Base-by-base conservation (phyloP, 1,140 invertebrate species). In the Ylistrum balloti region DNA sequence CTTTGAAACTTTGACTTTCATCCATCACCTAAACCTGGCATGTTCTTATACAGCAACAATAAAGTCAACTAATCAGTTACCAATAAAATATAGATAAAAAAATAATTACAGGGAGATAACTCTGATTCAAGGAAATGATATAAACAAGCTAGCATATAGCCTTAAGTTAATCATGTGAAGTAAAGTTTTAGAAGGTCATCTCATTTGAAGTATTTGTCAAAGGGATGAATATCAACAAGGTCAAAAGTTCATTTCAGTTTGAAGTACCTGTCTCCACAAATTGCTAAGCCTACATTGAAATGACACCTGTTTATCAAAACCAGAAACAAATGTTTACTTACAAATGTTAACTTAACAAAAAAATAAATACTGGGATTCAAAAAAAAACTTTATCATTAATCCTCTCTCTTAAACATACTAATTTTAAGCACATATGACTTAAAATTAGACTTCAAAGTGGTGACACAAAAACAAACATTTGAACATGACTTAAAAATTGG, bases 381-480 rank as follows among this genome's bases (percentile, higher is more conserved):
- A 28, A 28, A 28, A 74, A n/a, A 74, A 74, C n/a, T 74, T 9
- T n/a, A 74, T 28, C 22, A 28, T 74, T 74, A 74, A 74, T n/a
- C 22, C 56, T 28, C 22, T 74, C 1, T 74, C 56, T 74, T 17
- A 74, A 74, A 28, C n/a, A 1, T 17, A 74, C n/a, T 28, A 28
- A 74, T 74, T 74, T 74, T 74, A 74, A 74, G 28, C 56, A 74
- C 56, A 74, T 28, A 74, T 74, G 56, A 74, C 56, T 74, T 74
- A n/a, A 74, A 74, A 74, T 74, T 5, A 74, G n/a, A 74, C 56
- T 28, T 74, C 56, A 74, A 74, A 74, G 56, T 74, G 56, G 56
- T 5, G 56, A 74, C n/a, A 74, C 22, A 74, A 28, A 74, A 74
- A 74, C 56, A 74, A 74, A 74, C 56, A 74, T 74, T 74, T 74